Percentiles rank a stretch among this genome's conserved stretches.
Conservation (phyloP, 2,113 vertebrate species). For the Larimichthys polyactis region DNA sequence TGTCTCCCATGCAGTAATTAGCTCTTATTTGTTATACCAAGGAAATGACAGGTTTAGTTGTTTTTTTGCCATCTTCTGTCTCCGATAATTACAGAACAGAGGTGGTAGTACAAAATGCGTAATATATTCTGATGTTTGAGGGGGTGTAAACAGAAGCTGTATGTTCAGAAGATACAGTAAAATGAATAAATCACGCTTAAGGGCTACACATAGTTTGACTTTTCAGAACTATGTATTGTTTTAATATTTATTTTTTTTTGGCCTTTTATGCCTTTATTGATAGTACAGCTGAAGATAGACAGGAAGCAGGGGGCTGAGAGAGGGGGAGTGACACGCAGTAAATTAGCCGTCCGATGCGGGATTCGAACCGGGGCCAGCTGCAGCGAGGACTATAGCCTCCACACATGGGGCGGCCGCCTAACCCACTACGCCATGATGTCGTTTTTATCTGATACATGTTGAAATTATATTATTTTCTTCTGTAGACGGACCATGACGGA, state of each 20-base stretch:
- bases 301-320: too few relatives aligned
- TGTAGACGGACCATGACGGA: conserved; percentile 91
- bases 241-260: background rate
- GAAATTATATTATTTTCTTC: background rate
- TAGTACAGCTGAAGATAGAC: too few relatives aligned
- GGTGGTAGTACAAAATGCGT: conserved; percentile 36
- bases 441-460: background rate
- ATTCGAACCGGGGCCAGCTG: too few relatives aligned
- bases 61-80: background rate
- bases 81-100: conserved; percentile 42
- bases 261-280: too few relatives aligned
- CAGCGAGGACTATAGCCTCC: too few relatives aligned
- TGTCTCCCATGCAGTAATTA: background rate
- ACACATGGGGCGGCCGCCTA: too few relatives aligned
- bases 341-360: too few relatives aligned
- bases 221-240: background rate
- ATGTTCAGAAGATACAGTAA: background rate
- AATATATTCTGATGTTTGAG: conserved; percentile 23
- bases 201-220: background rate
- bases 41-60: background rate
- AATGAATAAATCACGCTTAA: background rate
- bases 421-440: too few relatives aligned
- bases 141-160: conserved; percentile 18
- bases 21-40: conserved; percentile 1
- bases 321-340: too few relatives aligned